phyloP scores from a whole-genome alignment of 2,113 vertebrate genomes.

The Choloepus hoffmanni region DNA sequence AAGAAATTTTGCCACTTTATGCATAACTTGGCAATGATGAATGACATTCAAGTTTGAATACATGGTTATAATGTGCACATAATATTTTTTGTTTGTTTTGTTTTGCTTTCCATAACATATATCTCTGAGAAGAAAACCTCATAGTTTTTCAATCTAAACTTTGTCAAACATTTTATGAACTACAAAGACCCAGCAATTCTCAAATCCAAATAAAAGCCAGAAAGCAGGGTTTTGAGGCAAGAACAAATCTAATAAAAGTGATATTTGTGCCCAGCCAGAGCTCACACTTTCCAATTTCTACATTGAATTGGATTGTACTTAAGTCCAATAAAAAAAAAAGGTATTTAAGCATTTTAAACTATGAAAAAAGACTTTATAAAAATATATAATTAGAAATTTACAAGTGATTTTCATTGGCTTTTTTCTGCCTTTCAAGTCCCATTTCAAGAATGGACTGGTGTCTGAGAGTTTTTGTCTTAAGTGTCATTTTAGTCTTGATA shows the following conservation, averaged over 20 bases:
- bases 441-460: not conserved
- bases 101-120: not conserved
- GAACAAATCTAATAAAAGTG: not conserved
- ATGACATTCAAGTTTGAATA: not conserved
- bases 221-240: not conserved
- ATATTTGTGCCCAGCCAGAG: not conserved
- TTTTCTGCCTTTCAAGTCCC: not conserved
- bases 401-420: not conserved
- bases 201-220: constrained; percentile 6
- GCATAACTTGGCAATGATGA: constrained; percentile 14
- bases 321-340: not conserved
- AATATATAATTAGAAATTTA: not conserved
- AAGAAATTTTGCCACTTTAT: constrained; percentile 52
- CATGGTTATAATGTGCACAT: not conserved
- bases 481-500: not conserved
- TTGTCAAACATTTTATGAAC: not conserved
- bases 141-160: not conserved
- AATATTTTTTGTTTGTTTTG: not conserved
- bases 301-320: not conserved
- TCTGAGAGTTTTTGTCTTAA: not conserved
- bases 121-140: too few species aligned
- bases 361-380: not conserved
- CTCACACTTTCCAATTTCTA: not conserved
- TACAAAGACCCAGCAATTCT: not conserved
- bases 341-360: not conserved